Evolutionary conservation across 2,888 invertebrate genomes (phyloP), one percentile per base, ranked within the genome.

Genomic region (Tolmerus cingulatus): DNA sequence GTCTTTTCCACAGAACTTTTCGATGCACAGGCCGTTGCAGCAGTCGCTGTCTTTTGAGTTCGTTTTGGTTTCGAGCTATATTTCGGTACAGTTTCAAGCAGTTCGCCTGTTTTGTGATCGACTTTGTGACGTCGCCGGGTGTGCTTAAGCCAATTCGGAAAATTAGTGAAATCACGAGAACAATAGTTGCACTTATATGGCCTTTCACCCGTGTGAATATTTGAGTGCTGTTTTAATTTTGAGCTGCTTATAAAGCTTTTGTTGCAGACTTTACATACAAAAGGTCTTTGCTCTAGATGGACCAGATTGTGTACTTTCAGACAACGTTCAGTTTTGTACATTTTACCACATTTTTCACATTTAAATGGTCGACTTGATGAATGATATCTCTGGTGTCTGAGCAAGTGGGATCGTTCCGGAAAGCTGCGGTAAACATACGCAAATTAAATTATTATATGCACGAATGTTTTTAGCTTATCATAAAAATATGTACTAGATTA

Each of bases 101-200:
- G 90, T 89, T 92, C 92, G 66, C 92, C 93, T 2, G 93, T 93
- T 89, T 92, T 92, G 86, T 93, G 93, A 89, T 92, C 93, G n/a
- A 92, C 92, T 88, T 93, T 94, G 89, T 95, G 95, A 76, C 94
- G 92, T 89, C 94, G 92, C 74, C 94, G 92, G 0, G 94, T 94
- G 88, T 95, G 95, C 90, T 94, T 95, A 76, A 94, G 90, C 94
- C 94, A 94, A 90, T 94, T 95, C 14, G 94, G 94, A 89, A 94
- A 94, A 89, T 94, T 94, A 14, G 94, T 94, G 89, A 94, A 94
- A 87, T 94, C 94, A 0, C 94, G 93, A 74, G 94, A 93, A 89
- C 94, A 94, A 90, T 94, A 94, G 89, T 94, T 94, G 90, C 95
- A 95, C 88, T 93, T 94, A 89, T 93, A 94, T 0, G 94, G 94